phyloP scores from a whole-genome alignment of 2,888 invertebrate species.

The Yponomeuta plumbellus region DNA sequence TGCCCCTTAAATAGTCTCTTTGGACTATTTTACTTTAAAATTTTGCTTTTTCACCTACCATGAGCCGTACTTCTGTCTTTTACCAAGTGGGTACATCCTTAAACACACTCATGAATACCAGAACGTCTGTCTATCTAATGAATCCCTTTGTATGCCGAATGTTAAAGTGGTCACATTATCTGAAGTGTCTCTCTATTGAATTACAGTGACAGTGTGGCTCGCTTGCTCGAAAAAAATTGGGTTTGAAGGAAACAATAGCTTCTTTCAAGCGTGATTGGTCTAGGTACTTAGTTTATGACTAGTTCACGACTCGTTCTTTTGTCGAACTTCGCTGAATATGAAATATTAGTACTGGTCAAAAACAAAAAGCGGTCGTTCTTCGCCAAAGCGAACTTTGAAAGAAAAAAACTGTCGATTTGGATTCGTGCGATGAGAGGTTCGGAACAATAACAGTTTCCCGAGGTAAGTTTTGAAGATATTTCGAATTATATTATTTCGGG shows the following conservation, averaged over 20 bases:
- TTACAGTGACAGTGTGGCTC: not conserved
- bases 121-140: constrained; percentile 7
- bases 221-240: not conserved
- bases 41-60: too few species aligned
- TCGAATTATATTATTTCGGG: too few species aligned
- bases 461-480: too few species aligned
- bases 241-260: not conserved
- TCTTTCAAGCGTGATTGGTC: not conserved
- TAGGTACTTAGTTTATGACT: not conserved
- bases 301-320: not conserved
- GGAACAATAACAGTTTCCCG: too few species aligned
- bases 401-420: too few species aligned
- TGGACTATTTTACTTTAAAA: too few species aligned
- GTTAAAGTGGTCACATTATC: constrained; percentile 1
- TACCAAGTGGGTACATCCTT: not conserved
- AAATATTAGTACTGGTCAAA: too few species aligned
- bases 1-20: too few species aligned
- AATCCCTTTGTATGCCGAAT: constrained; percentile 7
- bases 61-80: not conserved
- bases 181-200: not conserved
- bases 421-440: too few species aligned
- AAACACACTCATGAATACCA: constrained; percentile 7
- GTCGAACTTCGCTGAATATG: not conserved
- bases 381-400: too few species aligned
- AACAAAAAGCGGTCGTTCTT: too few species aligned